These are phyloP conservation scores for Semaprochilodus insignis DNA, from an alignment of 2,797 vertebrate species.

Conservation along the genomic window DNA sequence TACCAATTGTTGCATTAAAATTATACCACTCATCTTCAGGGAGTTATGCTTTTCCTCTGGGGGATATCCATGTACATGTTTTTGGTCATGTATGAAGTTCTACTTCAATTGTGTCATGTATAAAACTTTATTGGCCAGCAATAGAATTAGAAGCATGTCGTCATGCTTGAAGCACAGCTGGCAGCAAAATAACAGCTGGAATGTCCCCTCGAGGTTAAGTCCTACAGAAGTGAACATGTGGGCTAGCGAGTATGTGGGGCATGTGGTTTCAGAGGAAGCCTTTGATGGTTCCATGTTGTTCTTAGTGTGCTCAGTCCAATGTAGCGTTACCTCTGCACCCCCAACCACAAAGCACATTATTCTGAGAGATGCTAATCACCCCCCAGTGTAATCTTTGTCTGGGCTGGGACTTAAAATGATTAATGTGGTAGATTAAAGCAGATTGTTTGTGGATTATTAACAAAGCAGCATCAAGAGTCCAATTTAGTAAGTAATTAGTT, in stretches of 20 bases:
- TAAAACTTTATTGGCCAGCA: constrained; percentile 3
- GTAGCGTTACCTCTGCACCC: constrained; percentile 62
- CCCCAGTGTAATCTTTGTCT: background rate
- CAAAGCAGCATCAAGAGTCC: background rate
- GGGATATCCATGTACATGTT: background rate
- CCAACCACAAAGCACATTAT: constrained; percentile 53
- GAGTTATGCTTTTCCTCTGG: background rate
- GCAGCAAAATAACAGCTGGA: constrained; percentile 5
- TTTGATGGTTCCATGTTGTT: constrained; percentile 62
- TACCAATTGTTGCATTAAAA: background rate
- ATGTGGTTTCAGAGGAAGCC: constrained; percentile 36
- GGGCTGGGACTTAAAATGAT: background rate
- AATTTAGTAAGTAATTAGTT: background rate
- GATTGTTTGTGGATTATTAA: constrained; percentile 1
- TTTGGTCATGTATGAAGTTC: constrained; percentile 13
- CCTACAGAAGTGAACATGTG: constrained; percentile 8
- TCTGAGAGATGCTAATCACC: constrained; percentile 27
- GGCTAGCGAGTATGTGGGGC: background rate
- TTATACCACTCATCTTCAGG: constrained; percentile 31
- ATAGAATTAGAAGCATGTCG: background rate
- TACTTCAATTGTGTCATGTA: background rate
- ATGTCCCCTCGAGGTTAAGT: background rate
- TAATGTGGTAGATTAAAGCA: constrained; percentile 20
- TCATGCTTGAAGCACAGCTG: background rate
- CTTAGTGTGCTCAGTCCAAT: constrained; percentile 33